Evolutionary conservation across 2,888 invertebrate genomes (phyloP), one percentile per base, ranked within the genome.

Genomic region (Mylabris sibirica): DNA sequence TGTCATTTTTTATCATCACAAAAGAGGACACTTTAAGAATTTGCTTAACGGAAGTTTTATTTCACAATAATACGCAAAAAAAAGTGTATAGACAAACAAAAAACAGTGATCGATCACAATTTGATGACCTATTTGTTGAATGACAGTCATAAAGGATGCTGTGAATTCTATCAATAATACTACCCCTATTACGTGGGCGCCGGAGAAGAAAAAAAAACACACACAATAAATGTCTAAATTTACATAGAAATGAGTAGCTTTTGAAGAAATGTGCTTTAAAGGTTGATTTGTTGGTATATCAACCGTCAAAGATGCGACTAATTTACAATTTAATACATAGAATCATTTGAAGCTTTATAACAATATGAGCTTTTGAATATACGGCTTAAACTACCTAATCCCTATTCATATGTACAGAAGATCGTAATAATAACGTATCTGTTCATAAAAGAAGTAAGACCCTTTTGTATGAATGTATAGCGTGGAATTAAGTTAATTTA

Each of bases 311-410:
- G 17, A 44, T n/a, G n/a, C n/a, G n/a, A 17, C 44, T 17, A 1
- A 44, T 44, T 44, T 44, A 44, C 44, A 44, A 44, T 44, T 44
- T 8, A 17, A 44, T 17, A 44, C n/a, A 44, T 44, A n/a, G n/a
- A n/a, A 17, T 4, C 17, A 44, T 6, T 44, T n/a, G n/a, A 6
- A 44, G 17, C 44, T 44, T 44, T 8, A 44, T 17, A 44, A 44
- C 44, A 44, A 17, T 12, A 38, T n/a, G 6, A 44, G 44, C 44
- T 17, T 38, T 17, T 44, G 17, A 44, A 44, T 44, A 44, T 11
- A 8, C 17, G 8, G 44, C n/a, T 44, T 44, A 44, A 17, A 17
- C 6, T 38, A 38, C 12, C 14, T 44, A 44, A 17, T 12, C 17
- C 6, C n/a, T 17, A 14, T 17, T 44, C 44, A 44, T 11, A n/a